Conservation (phyloP, 2,113 vertebrate species). For the Corapipo altera region DNA sequence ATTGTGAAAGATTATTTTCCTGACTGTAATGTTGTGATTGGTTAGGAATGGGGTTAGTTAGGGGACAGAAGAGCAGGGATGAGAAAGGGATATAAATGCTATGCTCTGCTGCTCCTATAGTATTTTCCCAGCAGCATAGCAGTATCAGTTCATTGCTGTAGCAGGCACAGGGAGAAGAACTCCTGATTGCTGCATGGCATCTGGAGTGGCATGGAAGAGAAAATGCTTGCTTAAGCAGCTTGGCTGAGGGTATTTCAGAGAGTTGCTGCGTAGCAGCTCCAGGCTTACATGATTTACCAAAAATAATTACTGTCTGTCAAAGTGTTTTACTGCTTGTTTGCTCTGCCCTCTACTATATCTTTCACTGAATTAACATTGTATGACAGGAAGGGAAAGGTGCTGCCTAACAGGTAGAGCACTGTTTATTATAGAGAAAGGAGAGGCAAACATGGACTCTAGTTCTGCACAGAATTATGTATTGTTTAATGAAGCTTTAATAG, state of each 20-base stretch:
- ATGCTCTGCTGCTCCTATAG: not conserved
- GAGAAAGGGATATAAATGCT: not conserved
- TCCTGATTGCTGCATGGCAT: not conserved
- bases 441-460: not conserved
- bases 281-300: not conserved
- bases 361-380: not conserved
- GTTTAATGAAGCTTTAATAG: not conserved
- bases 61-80: not conserved
- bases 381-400: slow-evolving; percentile 9
- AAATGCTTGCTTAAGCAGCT: not conserved
- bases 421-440: not conserved
- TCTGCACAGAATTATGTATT: not conserved
- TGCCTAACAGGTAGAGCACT: not conserved
- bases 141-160: not conserved
- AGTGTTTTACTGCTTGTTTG: not conserved
- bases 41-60: not conserved
- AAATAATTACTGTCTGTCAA: slow-evolving; percentile 23
- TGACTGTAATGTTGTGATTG: not conserved
- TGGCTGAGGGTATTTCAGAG: not conserved
- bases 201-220: not conserved
- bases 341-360: not conserved
- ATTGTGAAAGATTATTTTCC: not conserved
- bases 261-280: not conserved
- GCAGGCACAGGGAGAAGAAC: not conserved
- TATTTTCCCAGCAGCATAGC: not conserved